Conservation (phyloP, 2,113 vertebrate species). For the Oncorhynchus tshawytscha region DNA sequence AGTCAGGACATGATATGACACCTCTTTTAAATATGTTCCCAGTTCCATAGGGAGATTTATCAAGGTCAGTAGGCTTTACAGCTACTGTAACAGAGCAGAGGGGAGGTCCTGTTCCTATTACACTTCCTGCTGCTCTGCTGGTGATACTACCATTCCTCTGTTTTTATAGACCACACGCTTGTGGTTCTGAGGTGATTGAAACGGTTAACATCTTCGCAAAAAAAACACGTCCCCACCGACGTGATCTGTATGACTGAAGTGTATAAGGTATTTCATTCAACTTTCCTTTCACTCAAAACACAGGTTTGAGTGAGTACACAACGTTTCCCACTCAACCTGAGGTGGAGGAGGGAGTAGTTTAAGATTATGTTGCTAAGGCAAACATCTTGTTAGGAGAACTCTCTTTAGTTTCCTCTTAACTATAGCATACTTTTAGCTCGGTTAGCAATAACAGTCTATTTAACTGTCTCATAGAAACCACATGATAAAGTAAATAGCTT, state of each 20-base stretch:
- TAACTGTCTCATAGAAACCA: neutral
- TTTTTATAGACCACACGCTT: constrained; percentile 25
- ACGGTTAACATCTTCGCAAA: constrained; percentile 11
- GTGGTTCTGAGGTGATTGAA: constrained; percentile 27
- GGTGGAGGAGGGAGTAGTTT: no score
- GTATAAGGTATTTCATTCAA: neutral
- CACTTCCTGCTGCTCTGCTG: neutral
- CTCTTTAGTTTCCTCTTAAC: neutral
- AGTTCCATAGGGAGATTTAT: neutral
- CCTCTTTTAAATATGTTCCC: constrained; percentile 9
- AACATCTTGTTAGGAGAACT: neutral
- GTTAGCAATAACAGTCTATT: neutral
- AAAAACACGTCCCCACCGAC: constrained; percentile 19
- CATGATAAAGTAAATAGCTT: neutral
- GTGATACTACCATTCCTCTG: constrained; percentile 5
- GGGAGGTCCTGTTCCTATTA: neutral
- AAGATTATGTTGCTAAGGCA: neutral
- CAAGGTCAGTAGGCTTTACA: constrained; percentile 10
- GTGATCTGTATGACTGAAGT: neutral
- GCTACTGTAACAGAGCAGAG: constrained; percentile 17
- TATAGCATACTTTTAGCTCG: neutral
- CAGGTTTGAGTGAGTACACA: neutral
- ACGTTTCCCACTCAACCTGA: neutral
- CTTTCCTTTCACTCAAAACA: neutral
- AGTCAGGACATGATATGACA: neutral